Conservation (phyloP, 2,797 vertebrate genomes). For the Synaphobranchus kaupii region DNA sequence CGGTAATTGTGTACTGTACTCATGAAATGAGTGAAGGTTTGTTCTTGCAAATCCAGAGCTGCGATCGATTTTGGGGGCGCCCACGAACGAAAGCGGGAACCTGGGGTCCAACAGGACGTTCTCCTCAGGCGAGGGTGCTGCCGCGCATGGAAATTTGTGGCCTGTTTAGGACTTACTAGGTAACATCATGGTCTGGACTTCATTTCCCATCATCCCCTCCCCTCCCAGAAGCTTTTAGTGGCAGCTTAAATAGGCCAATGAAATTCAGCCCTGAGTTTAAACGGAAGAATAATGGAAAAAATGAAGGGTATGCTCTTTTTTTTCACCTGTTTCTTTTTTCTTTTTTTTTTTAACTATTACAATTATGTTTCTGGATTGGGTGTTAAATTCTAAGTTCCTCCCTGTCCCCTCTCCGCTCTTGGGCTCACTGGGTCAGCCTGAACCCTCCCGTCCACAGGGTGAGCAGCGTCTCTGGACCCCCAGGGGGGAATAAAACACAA, state of each 20-base stretch:
- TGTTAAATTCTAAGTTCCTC: too few relatives aligned
- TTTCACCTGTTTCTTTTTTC: background rate
- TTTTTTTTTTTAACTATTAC: background rate
- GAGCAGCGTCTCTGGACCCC: background rate
- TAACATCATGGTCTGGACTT: background rate
- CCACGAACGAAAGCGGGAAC: background rate
- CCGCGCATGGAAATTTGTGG: background rate
- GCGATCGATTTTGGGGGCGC: background rate
- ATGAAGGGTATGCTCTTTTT: background rate
- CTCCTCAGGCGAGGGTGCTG: background rate
- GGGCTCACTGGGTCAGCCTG: too few relatives aligned
- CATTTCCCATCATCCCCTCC: slow-evolving; percentile 12
- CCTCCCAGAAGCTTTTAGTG: background rate
- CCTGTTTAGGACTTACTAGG: background rate
- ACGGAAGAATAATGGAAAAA: background rate
- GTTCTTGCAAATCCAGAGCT: slow-evolving; percentile 69
- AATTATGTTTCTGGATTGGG: background rate
- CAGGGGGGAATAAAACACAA: too few relatives aligned
- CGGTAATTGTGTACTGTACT: slow-evolving; percentile 71
- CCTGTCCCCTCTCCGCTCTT: too few relatives aligned
- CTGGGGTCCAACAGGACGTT: background rate
- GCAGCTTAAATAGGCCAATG: background rate
- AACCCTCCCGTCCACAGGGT: background rate
- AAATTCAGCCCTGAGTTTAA: background rate
- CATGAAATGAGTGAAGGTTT: slow-evolving; percentile 75